Evolutionary conservation across 2,797 vertebrate species (phyloP), one percentile per base, ranked within the genome.

Genomic region (Cetoscarus ocellatus): DNA sequence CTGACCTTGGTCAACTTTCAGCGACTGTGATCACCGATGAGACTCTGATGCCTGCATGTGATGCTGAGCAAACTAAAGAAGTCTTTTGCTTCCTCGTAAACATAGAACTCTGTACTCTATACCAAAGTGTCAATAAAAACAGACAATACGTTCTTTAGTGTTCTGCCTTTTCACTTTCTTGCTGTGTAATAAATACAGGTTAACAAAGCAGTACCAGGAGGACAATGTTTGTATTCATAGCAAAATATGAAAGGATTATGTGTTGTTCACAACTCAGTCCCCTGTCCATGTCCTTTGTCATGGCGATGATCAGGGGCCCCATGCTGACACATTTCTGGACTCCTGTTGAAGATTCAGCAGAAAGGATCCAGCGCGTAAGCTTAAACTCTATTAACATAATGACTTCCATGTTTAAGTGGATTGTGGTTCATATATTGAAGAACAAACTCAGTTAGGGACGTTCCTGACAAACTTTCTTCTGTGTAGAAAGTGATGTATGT

Each of bases 381-480:
- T 86, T 45, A 91, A 93, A 93, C 89, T 85, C 62, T 74, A 89
- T 91, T 92, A 92, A 80, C 86, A 72, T 91, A 93, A 94, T 89
- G 91, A 93, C 91, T 91, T 93, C 91, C 91, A 87, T 69, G 80
- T 93, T 93, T 93, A 93, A 93, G 84, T 92, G 89, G 87, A 92
- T 91, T 92, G 86, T 73, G 82, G 90, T 88, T 87, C 84, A 77
- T 85, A 86, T 88, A 84, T 82, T 86, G 86, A 87, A 88, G 90
- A 92, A 88, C 83, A 94, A 94, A 93, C 88, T 84, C 83, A 69
- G 84, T 94, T 93, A 94, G 67, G 66, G 72, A 79, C 58, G 79
- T 85, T 78, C 71, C 86, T 90, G 89, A 91, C 82, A 88, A 91
- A 92, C 88, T 87, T 88, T 90, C 79, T 82, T 86, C 71, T 83